Evolutionary conservation across 2,797 vertebrate genomes (phyloP).

Genomic region (Takifugu rubripes): DNA sequence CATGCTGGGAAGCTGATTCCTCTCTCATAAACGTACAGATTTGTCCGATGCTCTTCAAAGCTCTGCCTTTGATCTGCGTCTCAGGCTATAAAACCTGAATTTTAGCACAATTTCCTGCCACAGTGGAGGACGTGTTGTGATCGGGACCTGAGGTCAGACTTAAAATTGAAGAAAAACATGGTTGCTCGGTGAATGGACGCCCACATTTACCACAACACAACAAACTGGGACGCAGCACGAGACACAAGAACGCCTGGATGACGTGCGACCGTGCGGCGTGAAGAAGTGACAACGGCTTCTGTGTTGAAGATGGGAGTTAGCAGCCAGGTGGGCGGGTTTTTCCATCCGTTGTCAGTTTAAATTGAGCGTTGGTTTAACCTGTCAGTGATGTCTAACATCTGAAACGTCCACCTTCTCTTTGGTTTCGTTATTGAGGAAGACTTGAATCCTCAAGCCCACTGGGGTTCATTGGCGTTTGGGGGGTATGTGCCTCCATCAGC

Average conservation of each 20-base stretch:
- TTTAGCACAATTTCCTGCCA: slow-evolving; percentile 72
- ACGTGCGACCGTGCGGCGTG: slow-evolving; percentile 13
- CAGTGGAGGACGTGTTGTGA: slow-evolving; percentile 46
- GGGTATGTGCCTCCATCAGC: no score
- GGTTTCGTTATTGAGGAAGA: no score
- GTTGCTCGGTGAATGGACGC: slow-evolving; percentile 9
- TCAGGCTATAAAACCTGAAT: slow-evolving; percentile 57
- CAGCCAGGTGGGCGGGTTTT: no score
- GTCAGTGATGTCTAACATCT: background rate
- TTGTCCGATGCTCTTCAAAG: slow-evolving; percentile 52
- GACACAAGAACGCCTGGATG: slow-evolving; percentile 29
- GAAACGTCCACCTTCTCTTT: background rate
- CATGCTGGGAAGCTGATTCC: slow-evolving; percentile 47
- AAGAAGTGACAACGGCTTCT: background rate
- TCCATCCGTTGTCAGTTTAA: no score
- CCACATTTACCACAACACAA: slow-evolving; percentile 18
- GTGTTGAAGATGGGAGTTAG: no score
- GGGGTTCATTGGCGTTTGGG: no score
- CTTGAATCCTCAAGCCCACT: no score
- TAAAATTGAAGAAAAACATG: slow-evolving; percentile 27
- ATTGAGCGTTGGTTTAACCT: background rate
- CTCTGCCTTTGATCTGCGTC: slow-evolving; percentile 60
- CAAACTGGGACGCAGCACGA: slow-evolving; percentile 10
- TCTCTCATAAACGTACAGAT: slow-evolving; percentile 61
- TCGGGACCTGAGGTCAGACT: slow-evolving; percentile 53